These are phyloP conservation scores for Hoplias malabaricus DNA, from an alignment of 2,113 vertebrate species.

Conservation along the genomic window DNA sequence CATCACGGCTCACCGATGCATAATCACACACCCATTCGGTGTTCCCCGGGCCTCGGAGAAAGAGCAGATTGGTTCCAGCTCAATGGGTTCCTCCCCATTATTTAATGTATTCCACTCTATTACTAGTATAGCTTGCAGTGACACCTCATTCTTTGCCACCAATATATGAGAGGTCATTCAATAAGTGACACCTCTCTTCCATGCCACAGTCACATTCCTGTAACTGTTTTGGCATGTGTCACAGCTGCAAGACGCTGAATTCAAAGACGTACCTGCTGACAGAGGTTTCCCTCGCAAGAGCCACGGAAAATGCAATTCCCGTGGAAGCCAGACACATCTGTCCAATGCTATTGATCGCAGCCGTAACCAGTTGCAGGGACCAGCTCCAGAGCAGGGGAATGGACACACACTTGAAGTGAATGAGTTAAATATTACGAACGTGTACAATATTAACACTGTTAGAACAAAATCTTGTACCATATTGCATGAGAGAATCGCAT, in stretches of 20 bases:
- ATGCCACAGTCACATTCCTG: conserved; percentile 72
- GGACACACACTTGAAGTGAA: conserved; percentile 8
- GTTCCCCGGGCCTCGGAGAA: conserved; percentile 65
- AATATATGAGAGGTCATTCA: conserved; percentile 73
- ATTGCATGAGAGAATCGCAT: too few species aligned
- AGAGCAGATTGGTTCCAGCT: conserved; percentile 68
- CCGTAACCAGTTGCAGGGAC: conserved; percentile 71
- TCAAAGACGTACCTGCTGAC: conserved; percentile 76
- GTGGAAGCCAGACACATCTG: conserved; percentile 70
- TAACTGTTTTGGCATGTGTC: conserved; percentile 75
- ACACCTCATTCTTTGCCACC: conserved; percentile 74
- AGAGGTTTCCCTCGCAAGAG: conserved; percentile 60
- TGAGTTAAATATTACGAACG: conserved; percentile 17
- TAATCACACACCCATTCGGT: conserved; percentile 40
- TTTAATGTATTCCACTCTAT: conserved; percentile 78
- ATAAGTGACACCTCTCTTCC: conserved; percentile 77
- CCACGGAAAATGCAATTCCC: conserved; percentile 64
- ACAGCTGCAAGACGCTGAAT: conserved; percentile 67
- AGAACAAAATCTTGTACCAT: too few species aligned
- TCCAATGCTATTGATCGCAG: conserved; percentile 75
- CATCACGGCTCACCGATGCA: conserved; percentile 37
- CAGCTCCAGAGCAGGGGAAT: conserved; percentile 61
- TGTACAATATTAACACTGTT: conserved; percentile 9
- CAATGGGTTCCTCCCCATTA: conserved; percentile 66
- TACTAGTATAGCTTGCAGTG: conserved; percentile 72